A percentile compares a stretch with the other conserved stretches of the same genome.
These are phyloP conservation scores for Drosophila ogumai DNA, from an alignment of 1,140 invertebrate species.

Conservation along the genomic window DNA sequence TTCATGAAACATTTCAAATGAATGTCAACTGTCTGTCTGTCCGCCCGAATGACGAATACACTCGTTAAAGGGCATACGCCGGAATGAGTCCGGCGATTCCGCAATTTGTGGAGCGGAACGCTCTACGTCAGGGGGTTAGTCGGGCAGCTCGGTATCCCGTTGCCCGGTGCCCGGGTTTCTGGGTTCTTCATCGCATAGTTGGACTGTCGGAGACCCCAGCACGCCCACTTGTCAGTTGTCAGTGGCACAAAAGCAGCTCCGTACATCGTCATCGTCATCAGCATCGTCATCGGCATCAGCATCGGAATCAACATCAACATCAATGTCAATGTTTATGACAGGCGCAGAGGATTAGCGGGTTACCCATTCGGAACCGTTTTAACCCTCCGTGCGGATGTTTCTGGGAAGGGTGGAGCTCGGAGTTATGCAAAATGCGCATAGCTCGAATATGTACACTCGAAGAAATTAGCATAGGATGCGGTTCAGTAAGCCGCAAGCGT, in stretches of 20 bases:
- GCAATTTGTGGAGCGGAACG: conserved; percentile 69
- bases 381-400: conserved; percentile 38
- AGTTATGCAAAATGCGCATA: conserved; percentile 48
- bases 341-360: conserved; percentile 77
- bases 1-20: conserved; percentile 67
- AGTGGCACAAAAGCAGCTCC: conserved; percentile 54
- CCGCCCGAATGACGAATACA: conserved; percentile 79
- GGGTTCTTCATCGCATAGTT: conserved; percentile 35
- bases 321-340: conserved; percentile 82
- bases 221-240: conserved; percentile 81
- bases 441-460: conserved; percentile 31
- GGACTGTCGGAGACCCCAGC: conserved; percentile 33
- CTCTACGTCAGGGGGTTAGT: conserved; percentile 31
- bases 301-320: conserved; percentile 62
- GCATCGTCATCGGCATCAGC: conserved; percentile 21
- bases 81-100: conserved; percentile 67
- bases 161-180: conserved; percentile 6
- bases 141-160: conserved; percentile 28
- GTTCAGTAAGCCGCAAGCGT: conserved; percentile 29
- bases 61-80: conserved; percentile 79
- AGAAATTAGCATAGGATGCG: conserved; percentile 40
- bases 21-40: conserved; percentile 73
- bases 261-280: conserved; percentile 33
- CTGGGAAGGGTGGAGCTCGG: conserved; percentile 5
- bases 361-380: conserved; percentile 74